Conservation (phyloP, 2,888 invertebrate species). For the Drosophila austrosaltans region DNA sequence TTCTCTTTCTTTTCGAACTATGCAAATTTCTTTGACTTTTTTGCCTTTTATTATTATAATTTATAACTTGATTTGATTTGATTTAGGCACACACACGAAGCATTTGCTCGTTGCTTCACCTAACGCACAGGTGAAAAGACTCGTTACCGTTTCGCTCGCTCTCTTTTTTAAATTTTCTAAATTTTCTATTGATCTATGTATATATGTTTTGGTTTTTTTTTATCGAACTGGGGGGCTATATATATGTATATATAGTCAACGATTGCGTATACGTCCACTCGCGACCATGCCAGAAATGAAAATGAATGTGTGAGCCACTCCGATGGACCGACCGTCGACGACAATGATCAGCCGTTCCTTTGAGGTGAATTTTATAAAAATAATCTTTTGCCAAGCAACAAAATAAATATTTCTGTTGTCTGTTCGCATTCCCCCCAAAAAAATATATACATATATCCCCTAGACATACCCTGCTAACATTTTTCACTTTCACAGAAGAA, state of each 20-base stretch:
- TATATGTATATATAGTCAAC: conserved; percentile 37
- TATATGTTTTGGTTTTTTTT: background rate
- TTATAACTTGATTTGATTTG: conserved; percentile 1
- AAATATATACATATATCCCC: background rate
- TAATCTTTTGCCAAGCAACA: conserved; percentile 55
- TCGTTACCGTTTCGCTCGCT: background rate
- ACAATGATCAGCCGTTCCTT: conserved; percentile 74
- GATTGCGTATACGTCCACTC: conserved; percentile 73
- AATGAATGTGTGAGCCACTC: conserved; percentile 68
- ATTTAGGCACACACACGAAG: background rate
- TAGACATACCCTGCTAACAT: background rate
- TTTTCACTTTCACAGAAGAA: conserved; percentile 10
- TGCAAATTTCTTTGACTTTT: background rate
- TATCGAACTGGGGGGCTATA: conserved; percentile 10
- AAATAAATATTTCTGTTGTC: conserved; percentile 60
- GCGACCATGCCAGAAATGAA: conserved; percentile 77
- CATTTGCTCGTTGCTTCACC: background rate
- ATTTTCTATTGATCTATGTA: background rate
- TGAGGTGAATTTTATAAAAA: conserved; percentile 79
- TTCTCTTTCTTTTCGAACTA: conserved; percentile 31
- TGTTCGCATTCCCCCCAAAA: conserved; percentile 39
- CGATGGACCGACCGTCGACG: conserved; percentile 23
- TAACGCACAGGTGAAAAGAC: conserved; percentile 9
- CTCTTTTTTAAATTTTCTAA: background rate
- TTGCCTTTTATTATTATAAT: conserved; percentile 8